phyloP scores from a whole-genome alignment of 2,113 vertebrate species.

The Danionella cerebrum region DNA sequence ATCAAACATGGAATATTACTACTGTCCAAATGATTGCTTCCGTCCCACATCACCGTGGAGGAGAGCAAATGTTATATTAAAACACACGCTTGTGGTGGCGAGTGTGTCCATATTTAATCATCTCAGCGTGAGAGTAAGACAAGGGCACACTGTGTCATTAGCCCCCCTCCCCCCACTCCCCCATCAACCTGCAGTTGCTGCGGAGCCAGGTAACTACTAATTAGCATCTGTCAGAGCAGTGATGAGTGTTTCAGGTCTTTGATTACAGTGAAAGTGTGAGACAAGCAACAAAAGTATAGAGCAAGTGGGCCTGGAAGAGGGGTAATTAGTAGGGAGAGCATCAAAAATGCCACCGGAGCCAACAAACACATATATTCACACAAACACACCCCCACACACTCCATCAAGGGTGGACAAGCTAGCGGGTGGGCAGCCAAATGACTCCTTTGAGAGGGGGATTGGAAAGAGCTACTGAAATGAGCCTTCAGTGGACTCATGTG shows the following conservation, averaged over 20 bases:
- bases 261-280: conserved; percentile 39
- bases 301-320: conserved; percentile 33
- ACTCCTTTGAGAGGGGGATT: conserved; percentile 25
- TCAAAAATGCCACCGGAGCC: conserved; percentile 40
- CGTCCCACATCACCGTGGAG: not conserved
- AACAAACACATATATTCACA: not conserved
- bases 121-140: conserved; percentile 1
- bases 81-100: not conserved
- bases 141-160: conserved; percentile 20
- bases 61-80: not conserved
- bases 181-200: conserved; percentile 9
- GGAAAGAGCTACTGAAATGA: conserved; percentile 31
- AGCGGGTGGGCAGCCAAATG: conserved; percentile 36
- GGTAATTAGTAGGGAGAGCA: conserved; percentile 37
- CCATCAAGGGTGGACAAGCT: conserved; percentile 15
- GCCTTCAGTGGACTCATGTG: conserved; percentile 19
- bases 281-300: conserved; percentile 24
- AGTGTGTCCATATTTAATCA: conserved; percentile 24
- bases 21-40: conserved; percentile 1
- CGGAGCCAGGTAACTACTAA: conserved; percentile 53
- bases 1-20: no score
- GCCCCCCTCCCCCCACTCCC: conserved; percentile 13
- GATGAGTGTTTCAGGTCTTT: conserved; percentile 44
- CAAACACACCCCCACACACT: not conserved
- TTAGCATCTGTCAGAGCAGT: conserved; percentile 47